Conservation (phyloP, 2,113 vertebrate genomes). For the Aphyosemion australe region DNA sequence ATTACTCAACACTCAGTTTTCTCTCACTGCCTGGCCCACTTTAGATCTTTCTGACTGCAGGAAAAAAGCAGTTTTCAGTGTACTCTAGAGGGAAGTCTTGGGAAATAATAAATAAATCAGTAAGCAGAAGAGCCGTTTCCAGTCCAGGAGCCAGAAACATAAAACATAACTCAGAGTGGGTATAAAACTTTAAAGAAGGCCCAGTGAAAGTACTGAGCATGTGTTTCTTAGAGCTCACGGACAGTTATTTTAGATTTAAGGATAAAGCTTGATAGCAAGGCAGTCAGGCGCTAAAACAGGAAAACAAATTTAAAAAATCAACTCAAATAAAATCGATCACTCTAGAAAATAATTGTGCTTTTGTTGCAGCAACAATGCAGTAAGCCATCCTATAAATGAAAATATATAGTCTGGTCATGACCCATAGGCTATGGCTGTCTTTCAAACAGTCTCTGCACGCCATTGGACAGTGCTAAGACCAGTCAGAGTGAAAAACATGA, state of each 20-base stretch:
- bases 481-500: no score
- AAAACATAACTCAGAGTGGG: conserved; percentile 55
- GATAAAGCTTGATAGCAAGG: conserved; percentile 11
- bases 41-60: conserved; percentile 50
- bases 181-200: conserved; percentile 49
- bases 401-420: no score
- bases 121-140: conserved; percentile 65
- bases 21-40: conserved; percentile 41
- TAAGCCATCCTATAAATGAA: no score
- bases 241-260: conserved; percentile 29
- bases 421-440: no score
- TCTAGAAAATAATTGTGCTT: not conserved
- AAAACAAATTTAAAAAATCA: not conserved
- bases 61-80: conserved; percentile 62
- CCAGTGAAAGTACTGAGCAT: conserved; percentile 18
- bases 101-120: conserved; percentile 76
- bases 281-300: conserved; percentile 5
- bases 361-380: not conserved
- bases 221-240: conserved; percentile 19
- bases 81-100: conserved; percentile 35
- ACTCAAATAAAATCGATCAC: not conserved
- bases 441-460: no score
- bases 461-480: no score
- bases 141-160: conserved; percentile 59
- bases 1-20: conserved; percentile 6